phyloP scores from a whole-genome alignment of 1,140 invertebrate species.

The Drosophila virilis region DNA sequence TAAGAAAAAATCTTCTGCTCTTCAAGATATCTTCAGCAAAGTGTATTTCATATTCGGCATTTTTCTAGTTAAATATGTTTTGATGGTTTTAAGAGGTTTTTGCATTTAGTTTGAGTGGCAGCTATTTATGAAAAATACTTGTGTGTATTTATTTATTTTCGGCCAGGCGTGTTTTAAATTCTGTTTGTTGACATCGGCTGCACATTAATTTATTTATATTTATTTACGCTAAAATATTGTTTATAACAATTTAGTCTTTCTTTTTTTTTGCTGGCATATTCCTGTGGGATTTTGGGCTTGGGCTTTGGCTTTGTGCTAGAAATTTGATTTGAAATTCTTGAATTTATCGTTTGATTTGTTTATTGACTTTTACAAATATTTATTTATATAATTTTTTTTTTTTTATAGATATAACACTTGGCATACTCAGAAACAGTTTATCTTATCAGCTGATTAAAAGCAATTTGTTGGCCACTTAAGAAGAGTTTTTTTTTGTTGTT shows the following conservation, averaged over 20 bases:
- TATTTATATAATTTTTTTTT: constrained; percentile 24
- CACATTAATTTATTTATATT: constrained; percentile 54
- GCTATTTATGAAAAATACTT: constrained; percentile 67
- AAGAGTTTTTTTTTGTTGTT: neutral
- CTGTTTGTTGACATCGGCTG: constrained; percentile 13
- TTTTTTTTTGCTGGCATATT: neutral
- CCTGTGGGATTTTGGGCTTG: constrained; percentile 7
- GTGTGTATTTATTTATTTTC: constrained; percentile 21
- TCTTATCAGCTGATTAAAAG: constrained; percentile 60
- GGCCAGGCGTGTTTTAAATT: constrained; percentile 1
- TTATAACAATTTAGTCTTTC: constrained; percentile 2
- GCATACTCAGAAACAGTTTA: constrained; percentile 17
- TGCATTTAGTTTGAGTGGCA: constrained; percentile 41
- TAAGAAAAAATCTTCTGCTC: too few relatives aligned
- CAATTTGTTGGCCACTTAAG: constrained; percentile 30
- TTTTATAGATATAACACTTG: constrained; percentile 1
- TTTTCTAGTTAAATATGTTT: neutral
- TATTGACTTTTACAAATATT: constrained; percentile 26
- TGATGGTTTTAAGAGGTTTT: constrained; percentile 10
- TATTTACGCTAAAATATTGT: constrained; percentile 7
- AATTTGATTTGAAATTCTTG: constrained; percentile 1
- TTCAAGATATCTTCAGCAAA: too few relatives aligned
- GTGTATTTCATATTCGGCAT: too few relatives aligned
- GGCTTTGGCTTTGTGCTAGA: constrained; percentile 1
- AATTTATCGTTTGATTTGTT: constrained; percentile 10